Base-by-base conservation (phyloP, 2,797 vertebrate species). In the Mormyrus proboscirostris region DNA sequence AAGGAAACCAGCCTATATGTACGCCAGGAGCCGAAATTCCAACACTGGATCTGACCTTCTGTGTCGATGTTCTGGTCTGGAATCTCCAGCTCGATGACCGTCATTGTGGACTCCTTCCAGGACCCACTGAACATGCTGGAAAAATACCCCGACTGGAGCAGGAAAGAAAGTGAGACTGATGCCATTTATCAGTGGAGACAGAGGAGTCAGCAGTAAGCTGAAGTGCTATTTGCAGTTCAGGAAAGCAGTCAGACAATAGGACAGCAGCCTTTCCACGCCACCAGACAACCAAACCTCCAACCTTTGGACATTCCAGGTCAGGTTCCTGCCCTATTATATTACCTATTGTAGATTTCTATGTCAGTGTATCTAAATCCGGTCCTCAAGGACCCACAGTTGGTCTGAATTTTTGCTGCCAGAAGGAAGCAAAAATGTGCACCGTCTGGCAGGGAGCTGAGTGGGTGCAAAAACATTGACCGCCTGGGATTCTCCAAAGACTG, bases 81-180 rank as follows among this genome's bases (percentile, higher is more conserved):
- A 92, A 99, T 99, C 94, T 99, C 98, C 93, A 99, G 89, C 93
- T 97, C 97, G 90, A 99, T 99, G 91, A 96, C 95, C 91, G 96
- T 97, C 98, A 99, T 99, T 93, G 93, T 97, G 12, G 99, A 99
- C 93, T 99, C 98, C 91, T 97, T 99, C 99, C 99, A 99, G 57
- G 98, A 99, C 55, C 99, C 99, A 73, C 98, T 99, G 95, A 99
- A 99, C 99, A 99, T 99, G 93, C 98, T 99, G 93, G 98, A 98
- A 93, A 99, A 99, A 95, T 99, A 99, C 19, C 98, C 98, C 1
- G 98, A 99, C 99, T 99, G 90, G 0, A 93, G 6, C 91, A 19
- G 44, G 51, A 55, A n/a, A 25, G 4, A 22, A 51, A 59, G 73
- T 51, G 51, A 79, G 38, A 62, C 19, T 12, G 33, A 88, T 25